Percentiles rank a stretch among this genome's conserved stretches.
Conservation (phyloP, 2,888 invertebrate genomes). For the Mycalesis mineus region DNA sequence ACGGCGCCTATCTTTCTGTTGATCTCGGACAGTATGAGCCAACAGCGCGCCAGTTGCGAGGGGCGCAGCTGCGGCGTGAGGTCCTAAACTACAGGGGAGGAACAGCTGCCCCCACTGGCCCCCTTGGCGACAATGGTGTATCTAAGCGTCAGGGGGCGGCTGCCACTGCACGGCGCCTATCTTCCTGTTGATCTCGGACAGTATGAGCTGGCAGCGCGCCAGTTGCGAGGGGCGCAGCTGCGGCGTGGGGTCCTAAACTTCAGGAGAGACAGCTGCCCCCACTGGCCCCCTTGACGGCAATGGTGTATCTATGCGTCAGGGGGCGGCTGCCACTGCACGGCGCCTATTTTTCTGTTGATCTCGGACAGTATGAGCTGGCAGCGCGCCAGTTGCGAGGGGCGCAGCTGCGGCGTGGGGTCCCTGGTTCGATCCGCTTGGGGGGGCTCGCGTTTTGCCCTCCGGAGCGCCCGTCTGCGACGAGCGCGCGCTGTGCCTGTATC, state of each 20-base stretch:
- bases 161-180: slow-evolving; percentile 86
- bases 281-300: too few species aligned
- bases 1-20: slow-evolving; percentile 87
- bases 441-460: slow-evolving; percentile 50
- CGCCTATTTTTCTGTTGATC: slow-evolving; percentile 86
- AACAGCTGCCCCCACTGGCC: too few species aligned
- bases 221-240: too few species aligned
- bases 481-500: slow-evolving; percentile 51
- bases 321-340: slow-evolving; percentile 84
- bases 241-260: too few species aligned
- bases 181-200: slow-evolving; percentile 89
- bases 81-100: too few species aligned
- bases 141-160: slow-evolving; percentile 51
- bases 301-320: slow-evolving; percentile 17
- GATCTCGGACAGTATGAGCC: slow-evolving; percentile 86
- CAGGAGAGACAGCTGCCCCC: too few species aligned
- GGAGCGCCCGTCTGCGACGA: slow-evolving; percentile 53
- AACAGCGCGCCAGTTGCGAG: slow-evolving; percentile 85
- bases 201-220: slow-evolving; percentile 83
- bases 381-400: slow-evolving; percentile 83
- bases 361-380: slow-evolving; percentile 86
- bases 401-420: slow-evolving; percentile 68
- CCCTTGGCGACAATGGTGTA: too few species aligned
- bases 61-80: too few species aligned
- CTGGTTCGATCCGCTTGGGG: slow-evolving; percentile 43